Evolutionary conservation across 2,113 vertebrate species (phyloP).

Genomic region (Myotis lucifugus): DNA sequence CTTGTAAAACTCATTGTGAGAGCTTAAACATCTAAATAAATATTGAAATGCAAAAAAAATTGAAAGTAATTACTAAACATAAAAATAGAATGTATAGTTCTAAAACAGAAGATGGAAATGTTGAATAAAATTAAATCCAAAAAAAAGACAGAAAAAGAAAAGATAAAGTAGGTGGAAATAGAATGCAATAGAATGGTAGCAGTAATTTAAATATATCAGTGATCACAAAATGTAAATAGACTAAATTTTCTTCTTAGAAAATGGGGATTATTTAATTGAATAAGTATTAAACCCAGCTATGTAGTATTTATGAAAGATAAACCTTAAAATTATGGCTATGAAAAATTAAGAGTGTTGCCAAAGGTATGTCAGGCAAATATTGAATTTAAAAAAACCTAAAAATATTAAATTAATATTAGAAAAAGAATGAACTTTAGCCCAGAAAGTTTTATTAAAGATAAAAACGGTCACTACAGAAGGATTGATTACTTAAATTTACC

Average conservation of each 20-base stretch:
- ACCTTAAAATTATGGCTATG: not conserved
- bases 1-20: not conserved
- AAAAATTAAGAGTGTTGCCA: not conserved
- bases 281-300: constrained; percentile 21
- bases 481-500: constrained; percentile 4
- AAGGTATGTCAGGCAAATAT: not conserved
- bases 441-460: constrained; percentile 30
- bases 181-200: not conserved
- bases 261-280: not conserved
- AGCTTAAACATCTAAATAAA: constrained; percentile 40
- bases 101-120: not conserved
- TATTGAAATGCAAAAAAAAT: constrained; percentile 23
- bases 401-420: not conserved
- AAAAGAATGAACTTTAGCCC: not conserved
- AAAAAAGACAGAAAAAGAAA: constrained; percentile 21
- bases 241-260: constrained; percentile 11
- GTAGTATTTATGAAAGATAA: constrained; percentile 40
- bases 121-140: not conserved
- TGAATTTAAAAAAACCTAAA: not conserved
- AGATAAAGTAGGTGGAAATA: not conserved
- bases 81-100: not conserved
- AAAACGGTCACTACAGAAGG: not conserved
- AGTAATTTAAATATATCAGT: constrained; percentile 33
- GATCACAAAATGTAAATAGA: not conserved
- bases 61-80: not conserved